Evolutionary conservation across 2,797 vertebrate species (phyloP).

Genomic region (Megalops cyprinoides): DNA sequence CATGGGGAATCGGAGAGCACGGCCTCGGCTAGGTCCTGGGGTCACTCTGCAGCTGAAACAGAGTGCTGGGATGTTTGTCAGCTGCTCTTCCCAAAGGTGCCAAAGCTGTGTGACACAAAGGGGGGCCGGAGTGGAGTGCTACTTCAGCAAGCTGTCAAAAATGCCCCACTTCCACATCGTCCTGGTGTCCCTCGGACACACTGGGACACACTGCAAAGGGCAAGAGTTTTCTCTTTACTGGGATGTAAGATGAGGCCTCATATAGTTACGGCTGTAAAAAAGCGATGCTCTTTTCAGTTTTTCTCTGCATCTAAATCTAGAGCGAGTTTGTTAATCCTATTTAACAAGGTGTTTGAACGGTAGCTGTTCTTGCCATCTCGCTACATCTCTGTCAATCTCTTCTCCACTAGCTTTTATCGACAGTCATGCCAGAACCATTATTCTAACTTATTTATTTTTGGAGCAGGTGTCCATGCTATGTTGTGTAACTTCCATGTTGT

Average conservation of each 20-base stretch:
- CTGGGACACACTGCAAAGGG: not conserved
- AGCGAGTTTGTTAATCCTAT: not conserved
- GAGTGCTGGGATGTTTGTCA: too few relatives aligned
- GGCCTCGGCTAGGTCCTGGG: too few relatives aligned
- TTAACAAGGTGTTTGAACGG: not conserved
- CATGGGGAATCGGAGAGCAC: too few relatives aligned
- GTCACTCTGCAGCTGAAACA: too few relatives aligned
- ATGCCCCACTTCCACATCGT: not conserved
- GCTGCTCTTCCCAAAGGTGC: too few relatives aligned
- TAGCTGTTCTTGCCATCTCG: not conserved
- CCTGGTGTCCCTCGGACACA: not conserved
- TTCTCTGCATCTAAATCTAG: constrained; percentile 18
- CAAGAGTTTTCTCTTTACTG: too few relatives aligned
- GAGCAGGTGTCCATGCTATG: not conserved
- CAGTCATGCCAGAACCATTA: not conserved
- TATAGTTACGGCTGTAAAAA: not conserved
- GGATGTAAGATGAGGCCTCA: too few relatives aligned
- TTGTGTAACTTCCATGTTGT: too few relatives aligned
- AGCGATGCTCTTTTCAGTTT: not conserved
- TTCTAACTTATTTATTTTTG: not conserved
- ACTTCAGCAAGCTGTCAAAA: too few relatives aligned
- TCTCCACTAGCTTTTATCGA: not conserved
- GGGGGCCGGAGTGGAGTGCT: too few relatives aligned
- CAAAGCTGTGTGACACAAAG: too few relatives aligned
- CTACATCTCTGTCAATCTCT: not conserved